Evolutionary conservation across 2,888 invertebrate genomes (phyloP).

Genomic region (Heliconius aoede): DNA sequence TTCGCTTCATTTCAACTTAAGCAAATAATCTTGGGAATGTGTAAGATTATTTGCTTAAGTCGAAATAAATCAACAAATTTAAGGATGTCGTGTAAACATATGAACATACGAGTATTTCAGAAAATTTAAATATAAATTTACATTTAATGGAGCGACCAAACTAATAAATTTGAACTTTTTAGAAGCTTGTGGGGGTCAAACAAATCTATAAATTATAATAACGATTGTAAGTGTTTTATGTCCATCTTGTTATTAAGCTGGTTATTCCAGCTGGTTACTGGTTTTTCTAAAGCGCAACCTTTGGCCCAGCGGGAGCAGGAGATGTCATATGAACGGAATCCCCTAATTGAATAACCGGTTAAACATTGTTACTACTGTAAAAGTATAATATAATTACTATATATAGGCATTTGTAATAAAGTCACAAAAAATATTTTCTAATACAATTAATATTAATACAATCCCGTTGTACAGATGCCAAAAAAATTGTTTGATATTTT

Average conservation of each 20-base stretch:
- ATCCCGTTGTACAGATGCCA: background rate
- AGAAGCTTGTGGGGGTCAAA: conserved; percentile 2
- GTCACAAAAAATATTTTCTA: background rate
- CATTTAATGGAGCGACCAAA: conserved; percentile 5
- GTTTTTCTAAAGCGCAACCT: conserved; percentile 17
- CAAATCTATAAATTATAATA: conserved; percentile 10
- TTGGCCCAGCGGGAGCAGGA: conserved; percentile 29
- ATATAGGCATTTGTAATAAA: conserved; percentile 3
- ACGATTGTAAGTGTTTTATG: background rate
- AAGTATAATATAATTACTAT: background rate
- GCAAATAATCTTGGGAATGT: no score
- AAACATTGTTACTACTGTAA: conserved; percentile 15
- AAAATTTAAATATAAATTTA: conserved; percentile 16
- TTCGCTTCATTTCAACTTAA: no score
- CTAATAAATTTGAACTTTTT: background rate
- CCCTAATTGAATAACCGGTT: conserved; percentile 22
- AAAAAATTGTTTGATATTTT: background rate
- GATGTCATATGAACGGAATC: background rate
- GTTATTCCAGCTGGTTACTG: no score
- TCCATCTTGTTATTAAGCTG: background rate
- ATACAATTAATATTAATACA: background rate
- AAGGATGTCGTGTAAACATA: background rate
- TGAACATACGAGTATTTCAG: no score
- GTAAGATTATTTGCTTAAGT: no score
- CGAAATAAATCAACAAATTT: background rate